A percentile compares a stretch with the other conserved stretches of the same genome.
phyloP scores from a whole-genome alignment of 2,888 invertebrate genomes.

The Allolobophora icterica region DNA sequence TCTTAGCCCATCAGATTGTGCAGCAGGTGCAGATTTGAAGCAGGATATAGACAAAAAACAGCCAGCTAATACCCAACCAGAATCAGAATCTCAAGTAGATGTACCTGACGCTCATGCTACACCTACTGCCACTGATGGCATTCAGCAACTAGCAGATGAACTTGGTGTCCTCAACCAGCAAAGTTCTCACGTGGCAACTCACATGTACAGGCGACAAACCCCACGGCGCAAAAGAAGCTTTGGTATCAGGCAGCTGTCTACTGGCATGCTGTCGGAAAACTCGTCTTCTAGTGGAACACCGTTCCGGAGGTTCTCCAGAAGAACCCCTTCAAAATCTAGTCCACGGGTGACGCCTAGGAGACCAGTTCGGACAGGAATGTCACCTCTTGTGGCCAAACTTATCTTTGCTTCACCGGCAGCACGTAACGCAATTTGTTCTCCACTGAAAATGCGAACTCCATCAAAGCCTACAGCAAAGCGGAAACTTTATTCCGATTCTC shows the following conservation, averaged over 20 bases:
- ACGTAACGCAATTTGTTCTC: neutral
- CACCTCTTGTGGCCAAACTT: neutral
- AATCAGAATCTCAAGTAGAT: neutral
- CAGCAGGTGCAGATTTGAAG: neutral
- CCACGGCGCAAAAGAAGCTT: constrained; percentile 30
- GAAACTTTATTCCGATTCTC: constrained; percentile 28
- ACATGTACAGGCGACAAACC: constrained; percentile 31
- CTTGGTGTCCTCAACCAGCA: constrained; percentile 31
- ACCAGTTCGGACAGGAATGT: neutral
- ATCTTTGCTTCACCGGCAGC: neutral
- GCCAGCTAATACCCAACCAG: neutral
- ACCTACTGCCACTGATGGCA: neutral
- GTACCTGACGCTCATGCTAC: neutral
- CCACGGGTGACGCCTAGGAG: neutral
- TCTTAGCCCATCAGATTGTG: neutral
- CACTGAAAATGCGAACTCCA: neutral
- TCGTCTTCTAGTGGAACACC: neutral
- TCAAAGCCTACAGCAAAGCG: constrained; percentile 20
- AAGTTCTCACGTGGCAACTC: constrained; percentile 31
- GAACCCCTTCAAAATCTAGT: neutral
- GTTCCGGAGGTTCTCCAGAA: neutral
- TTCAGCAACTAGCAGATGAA: constrained; percentile 29
- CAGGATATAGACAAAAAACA: neutral
- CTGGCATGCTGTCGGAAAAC: neutral
- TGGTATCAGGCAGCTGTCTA: neutral